Base-by-base conservation (phyloP, 2,797 vertebrate genomes). In the Lagodon rhomboides region DNA sequence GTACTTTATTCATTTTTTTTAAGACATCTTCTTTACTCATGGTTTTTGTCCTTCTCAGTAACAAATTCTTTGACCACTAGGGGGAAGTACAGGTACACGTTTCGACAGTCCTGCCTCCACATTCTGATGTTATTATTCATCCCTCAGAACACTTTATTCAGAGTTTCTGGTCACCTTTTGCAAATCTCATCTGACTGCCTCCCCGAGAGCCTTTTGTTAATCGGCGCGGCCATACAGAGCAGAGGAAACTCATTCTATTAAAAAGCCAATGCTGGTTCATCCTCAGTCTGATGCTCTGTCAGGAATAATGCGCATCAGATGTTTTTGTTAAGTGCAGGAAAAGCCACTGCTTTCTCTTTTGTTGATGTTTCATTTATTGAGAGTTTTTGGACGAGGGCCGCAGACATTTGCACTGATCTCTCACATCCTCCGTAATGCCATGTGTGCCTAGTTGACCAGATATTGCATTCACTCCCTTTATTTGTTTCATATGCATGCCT, bases 291-390 rank as follows among this genome's bases (percentile, higher is more conserved):
- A 86, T 88, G 84, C 87, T 84, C 86, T 92, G 79, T 92, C 89
- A 88, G 87, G 69, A 91, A 93, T 95, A 95, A 95, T 95, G 86
- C 80, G 76, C 89, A 78, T 95, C 94, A 96, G 92, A 96, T 96
- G 94, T 93, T 94, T 94, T 91, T 93, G 92, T 94, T 94, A 94
- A 94, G 93, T 88, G 81, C 85, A 85, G 84, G 80, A 73, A 93
- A 95, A 95, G 93, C 94, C 46, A 58, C 77, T 65, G 87, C 78
- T 89, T 89, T 93, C 89, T 84, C 82, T 68, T 90, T 90, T 95
- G 93, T 95, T 95, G 94, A 94, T 83, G 90, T 96, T 95, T 95
- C 91, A 95, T 95, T 94, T 95, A 94, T 89, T 93, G 87, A 90
- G 93, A 92, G 90, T 93, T 94, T 38, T 92, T 91, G 88, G 84